Conservation (phyloP, 2,113 vertebrate genomes). For the Zingel zingel region DNA sequence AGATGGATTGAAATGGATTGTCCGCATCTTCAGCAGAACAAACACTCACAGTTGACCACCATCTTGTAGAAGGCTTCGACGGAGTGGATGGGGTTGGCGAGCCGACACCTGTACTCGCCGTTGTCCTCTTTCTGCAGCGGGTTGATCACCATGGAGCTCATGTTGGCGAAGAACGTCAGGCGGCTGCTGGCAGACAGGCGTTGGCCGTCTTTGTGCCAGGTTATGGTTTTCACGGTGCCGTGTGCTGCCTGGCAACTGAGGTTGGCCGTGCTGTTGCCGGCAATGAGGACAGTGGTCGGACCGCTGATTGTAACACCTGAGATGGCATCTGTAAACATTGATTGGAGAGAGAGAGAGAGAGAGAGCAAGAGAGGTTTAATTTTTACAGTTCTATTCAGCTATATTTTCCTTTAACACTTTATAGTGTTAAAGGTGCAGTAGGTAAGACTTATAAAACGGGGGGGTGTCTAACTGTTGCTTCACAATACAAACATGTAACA, state of each 20-base stretch:
- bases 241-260: conserved; percentile 67
- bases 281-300: conserved; percentile 50
- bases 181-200: conserved; percentile 1
- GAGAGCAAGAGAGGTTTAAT: not conserved
- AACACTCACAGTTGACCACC: conserved; percentile 79
- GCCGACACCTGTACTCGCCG: conserved; percentile 68
- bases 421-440: too few species aligned
- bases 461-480: too few species aligned
- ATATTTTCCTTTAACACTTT: not conserved
- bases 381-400: not conserved
- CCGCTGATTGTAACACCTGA: conserved; percentile 38
- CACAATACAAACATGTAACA: too few species aligned
- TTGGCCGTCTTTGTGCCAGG: conserved; percentile 69
- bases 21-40: too few species aligned
- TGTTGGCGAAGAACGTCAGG: conserved; percentile 28
- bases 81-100: conserved; percentile 57
- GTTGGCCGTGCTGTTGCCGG: conserved; percentile 70
- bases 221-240: conserved; percentile 13
- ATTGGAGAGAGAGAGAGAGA: not conserved
- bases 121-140: conserved; percentile 71
- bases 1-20: too few species aligned
- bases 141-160: conserved; percentile 45
- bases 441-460: too few species aligned
- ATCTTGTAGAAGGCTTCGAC: conserved; percentile 38
- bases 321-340: conserved; percentile 60